Conservation (phyloP, 2,113 vertebrate species). For the Cavia porcellus region DNA sequence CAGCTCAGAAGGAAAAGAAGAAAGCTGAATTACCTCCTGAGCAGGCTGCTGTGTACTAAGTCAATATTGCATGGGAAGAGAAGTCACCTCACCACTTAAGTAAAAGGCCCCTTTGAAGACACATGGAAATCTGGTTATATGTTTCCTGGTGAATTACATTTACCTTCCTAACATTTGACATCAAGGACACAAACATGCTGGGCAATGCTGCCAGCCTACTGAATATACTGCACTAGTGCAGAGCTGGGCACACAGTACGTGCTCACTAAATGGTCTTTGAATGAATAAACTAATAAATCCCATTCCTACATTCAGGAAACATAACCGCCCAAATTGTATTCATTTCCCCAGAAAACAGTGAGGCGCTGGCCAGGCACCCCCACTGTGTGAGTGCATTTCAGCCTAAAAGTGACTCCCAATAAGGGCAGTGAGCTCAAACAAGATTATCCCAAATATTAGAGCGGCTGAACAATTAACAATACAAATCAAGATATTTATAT, state of each 20-base stretch:
- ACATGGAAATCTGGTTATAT: conserved; percentile 11
- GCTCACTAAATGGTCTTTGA: conserved; percentile 58
- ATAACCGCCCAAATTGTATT: conserved; percentile 48
- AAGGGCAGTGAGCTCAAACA: conserved; percentile 58
- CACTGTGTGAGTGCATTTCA: conserved; percentile 3
- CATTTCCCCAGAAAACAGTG: conserved; percentile 29
- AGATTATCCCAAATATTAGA: conserved; percentile 40
- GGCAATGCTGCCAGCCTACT: not conserved
- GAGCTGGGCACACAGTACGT: conserved; percentile 45
- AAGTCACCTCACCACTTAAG: not conserved
- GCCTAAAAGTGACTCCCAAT: conserved; percentile 53
- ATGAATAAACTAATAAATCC: conserved; percentile 41
- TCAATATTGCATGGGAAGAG: not conserved
- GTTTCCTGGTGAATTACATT: not conserved
- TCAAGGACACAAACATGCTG: not conserved
- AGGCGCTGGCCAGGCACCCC: conserved; percentile 59
- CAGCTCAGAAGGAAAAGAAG: too few relatives aligned
- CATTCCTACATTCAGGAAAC: conserved; percentile 1
- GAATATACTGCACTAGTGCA: not conserved
- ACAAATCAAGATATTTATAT: conserved; percentile 20
- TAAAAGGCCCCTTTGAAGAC: conserved; percentile 45
- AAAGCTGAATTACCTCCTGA: conserved; percentile 7
- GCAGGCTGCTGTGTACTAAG: conserved; percentile 42
- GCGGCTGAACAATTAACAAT: conserved; percentile 45
- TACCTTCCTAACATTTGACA: not conserved